These are phyloP conservation scores for Ashinkailepas kermadecensis DNA, from an alignment of 2,888 invertebrate species.

Conservation along the genomic window DNA sequence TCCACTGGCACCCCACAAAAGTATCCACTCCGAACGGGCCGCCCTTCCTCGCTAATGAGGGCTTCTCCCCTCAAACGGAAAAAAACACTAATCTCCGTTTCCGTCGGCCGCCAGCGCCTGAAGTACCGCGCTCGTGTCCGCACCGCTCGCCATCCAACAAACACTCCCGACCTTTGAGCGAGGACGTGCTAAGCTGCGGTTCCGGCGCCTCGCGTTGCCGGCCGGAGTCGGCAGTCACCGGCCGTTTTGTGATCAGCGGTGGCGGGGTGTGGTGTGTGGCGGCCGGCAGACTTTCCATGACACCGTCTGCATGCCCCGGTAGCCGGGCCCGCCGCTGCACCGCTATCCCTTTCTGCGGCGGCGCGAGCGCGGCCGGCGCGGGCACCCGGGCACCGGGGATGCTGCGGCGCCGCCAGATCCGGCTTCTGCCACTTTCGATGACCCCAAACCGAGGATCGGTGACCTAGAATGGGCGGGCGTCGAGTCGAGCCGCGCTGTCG, in stretches of 20 bases:
- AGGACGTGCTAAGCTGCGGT: not conserved
- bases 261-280: no score
- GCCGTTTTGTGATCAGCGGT: no score
- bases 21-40: not conserved
- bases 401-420: not conserved
- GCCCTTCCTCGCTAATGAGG: not conserved
- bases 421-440: constrained; percentile 2
- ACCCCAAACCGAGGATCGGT: not conserved
- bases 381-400: not conserved
- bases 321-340: not conserved
- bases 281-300: no score
- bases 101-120: not conserved
- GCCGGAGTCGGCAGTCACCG: no score
- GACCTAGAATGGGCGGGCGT: not conserved
- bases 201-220: not conserved
- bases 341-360: not conserved
- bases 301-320: no score
- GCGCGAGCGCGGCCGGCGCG: not conserved
- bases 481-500: not conserved
- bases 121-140: not conserved
- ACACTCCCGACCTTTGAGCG: not conserved
- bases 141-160: not conserved
- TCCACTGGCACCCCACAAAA: not conserved
- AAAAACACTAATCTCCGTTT: not conserved
- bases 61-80: not conserved